Evolutionary conservation across 2,888 invertebrate genomes (phyloP), one percentile per base, ranked within the genome.

Genomic region (Eucriotettix oculatus): DNA sequence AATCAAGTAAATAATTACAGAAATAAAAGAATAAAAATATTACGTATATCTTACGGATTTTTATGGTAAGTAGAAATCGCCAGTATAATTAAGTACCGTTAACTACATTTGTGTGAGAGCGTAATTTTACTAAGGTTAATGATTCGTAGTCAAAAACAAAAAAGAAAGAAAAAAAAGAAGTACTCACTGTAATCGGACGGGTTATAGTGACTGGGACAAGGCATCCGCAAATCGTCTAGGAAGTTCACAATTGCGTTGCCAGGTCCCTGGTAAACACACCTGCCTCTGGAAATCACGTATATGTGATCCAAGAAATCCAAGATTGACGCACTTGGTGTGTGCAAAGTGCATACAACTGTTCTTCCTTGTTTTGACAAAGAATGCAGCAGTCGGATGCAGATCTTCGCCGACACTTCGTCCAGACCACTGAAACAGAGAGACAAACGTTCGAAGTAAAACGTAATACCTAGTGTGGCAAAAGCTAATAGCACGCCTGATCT

Each of bases 121-220:
- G 7, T 2, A 29, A 29, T 29, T 2, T 29, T 29, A 29, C 2
- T 29, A 2, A 29, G 29, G 7, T 5, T 29, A 29, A 7, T 29
- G 29, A 29, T 29, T 29, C n/a, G n/a, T n/a, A 29, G 29, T 5
- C 29, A 29, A 29, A 5, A n/a, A n/a, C n/a, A n/a, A n/a, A n/a
- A n/a, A n/a, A n/a, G n/a, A n/a, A 14, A 44, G 44, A 44, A 10
- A 44, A 11, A 48, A 12, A 48, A 14, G 2, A n/a, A 17, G 16
- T 64, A 75, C 80, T 78, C 72, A 84, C 84, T 80, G 66, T 79
- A 84, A 73, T 85, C 85, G 58, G 84, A 82, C n/a, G 85, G 85
- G 65, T 84, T 84, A 67, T 84, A 80, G 68, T 82, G 79, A 56
- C 75, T 75, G 0, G 85, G 85, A 64, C 85, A 85, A 12, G 77